Base-by-base conservation (phyloP, 2,888 invertebrate species). In the Chrysomela aeneicollis region DNA sequence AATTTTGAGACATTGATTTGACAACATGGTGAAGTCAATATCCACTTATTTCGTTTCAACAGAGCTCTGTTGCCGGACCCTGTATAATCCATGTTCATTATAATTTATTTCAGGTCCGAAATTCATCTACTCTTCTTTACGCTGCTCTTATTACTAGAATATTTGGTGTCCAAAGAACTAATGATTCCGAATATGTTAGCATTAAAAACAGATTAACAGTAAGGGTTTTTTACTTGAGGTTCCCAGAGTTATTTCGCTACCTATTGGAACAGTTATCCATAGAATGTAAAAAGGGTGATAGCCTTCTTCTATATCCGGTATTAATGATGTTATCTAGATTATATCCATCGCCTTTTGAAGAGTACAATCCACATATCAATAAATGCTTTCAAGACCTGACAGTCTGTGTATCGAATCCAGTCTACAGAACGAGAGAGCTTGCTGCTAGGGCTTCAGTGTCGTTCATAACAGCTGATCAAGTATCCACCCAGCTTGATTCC, bases 61-160 rank as follows among this genome's bases (percentile, higher is more conserved):
- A n/a, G n/a, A n/a, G n/a, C n/a, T n/a, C n/a, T n/a, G n/a, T n/a
- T n/a, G n/a, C n/a, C n/a, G n/a, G n/a, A n/a, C n/a, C n/a, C n/a
- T 26, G 26, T 26, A 9, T 12, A 15, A 37, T 32, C 4, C 6
- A 12, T 35, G 17, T 26, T 15, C 18, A 54, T 37, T 1, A 18
- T 18, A 5, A 50, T 54, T 53, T 59, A 51, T 70, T 78, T 78
- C 77, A 92, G 91, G 91, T 92, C 78, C 87, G 94, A 67, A 98
- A 97, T 82, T 90, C 95, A 0, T 90, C 94, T 0, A 94, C 95
- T 0, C 82, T 97, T 60, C 82, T 97, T 58, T 92, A 95, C 79
- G 90, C 93, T 66, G 88, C 95, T 2, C 85, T 98, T 35, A 88
- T 94, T 77, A 90, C 90, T 50, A 87, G 97, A 69, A 90, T 94